Conservation (phyloP, 2,888 invertebrate species). For the Conomelus anceps region DNA sequence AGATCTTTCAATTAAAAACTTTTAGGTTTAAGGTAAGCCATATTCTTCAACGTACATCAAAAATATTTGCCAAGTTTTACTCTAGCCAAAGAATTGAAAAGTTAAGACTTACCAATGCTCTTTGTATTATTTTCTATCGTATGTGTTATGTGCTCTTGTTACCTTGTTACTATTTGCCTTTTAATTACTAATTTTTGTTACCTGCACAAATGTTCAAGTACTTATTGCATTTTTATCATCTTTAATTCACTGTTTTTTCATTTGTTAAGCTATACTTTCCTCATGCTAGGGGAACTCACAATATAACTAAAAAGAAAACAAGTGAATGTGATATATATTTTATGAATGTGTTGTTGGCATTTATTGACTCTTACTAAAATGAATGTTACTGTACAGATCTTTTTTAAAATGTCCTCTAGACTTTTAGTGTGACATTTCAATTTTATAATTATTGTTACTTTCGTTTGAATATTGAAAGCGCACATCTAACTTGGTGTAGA, state of each 20-base stretch:
- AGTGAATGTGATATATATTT: not conserved
- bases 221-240: not conserved
- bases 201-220: not conserved
- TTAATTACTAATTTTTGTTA: not conserved
- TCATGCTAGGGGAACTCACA: not conserved
- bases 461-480: not conserved
- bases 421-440: too few relatives aligned
- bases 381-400: too few relatives aligned
- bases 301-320: not conserved
- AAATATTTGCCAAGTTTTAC: not conserved
- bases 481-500: not conserved
- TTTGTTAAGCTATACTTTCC: not conserved
- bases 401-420: too few relatives aligned
- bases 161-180: not conserved
- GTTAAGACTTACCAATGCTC: not conserved
- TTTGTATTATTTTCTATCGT: not conserved
- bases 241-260: not conserved
- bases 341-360: not conserved
- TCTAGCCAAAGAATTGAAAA: not conserved
- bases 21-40: too few relatives aligned
- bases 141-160: not conserved
- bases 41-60: not conserved
- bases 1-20: too few relatives aligned
- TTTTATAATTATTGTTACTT: too few relatives aligned
- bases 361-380: too few relatives aligned